phyloP scores from a whole-genome alignment of 2,797 vertebrate species.

The Chaetodon trifasciatus region DNA sequence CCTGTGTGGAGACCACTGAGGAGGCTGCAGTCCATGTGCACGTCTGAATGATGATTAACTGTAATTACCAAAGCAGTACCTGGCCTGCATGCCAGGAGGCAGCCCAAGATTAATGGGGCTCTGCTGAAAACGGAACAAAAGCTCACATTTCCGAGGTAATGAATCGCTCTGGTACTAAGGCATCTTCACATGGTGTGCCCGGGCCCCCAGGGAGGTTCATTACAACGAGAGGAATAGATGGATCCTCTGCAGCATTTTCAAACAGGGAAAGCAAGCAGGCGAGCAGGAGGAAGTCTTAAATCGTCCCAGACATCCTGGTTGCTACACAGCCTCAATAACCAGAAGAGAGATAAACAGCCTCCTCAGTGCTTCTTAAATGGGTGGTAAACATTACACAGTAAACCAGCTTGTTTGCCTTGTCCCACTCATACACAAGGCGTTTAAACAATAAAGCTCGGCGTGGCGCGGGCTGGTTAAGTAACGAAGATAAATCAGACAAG shows the following conservation, averaged over 20 bases:
- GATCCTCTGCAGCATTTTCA: slow-evolving; percentile 67
- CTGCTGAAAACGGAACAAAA: slow-evolving; percentile 81
- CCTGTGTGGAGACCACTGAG: slow-evolving; percentile 43
- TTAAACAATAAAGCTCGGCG: slow-evolving; percentile 39
- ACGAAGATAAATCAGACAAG: slow-evolving; percentile 19
- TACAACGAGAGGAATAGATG: slow-evolving; percentile 66
- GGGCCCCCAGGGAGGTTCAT: slow-evolving; percentile 69
- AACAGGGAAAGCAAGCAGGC: slow-evolving; percentile 40
- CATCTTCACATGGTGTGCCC: slow-evolving; percentile 65
- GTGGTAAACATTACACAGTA: slow-evolving; percentile 56
- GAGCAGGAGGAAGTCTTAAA: slow-evolving; percentile 75
- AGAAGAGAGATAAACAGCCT: slow-evolving; percentile 69
- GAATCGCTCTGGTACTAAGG: slow-evolving; percentile 77
- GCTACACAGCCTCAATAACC: slow-evolving; percentile 47
- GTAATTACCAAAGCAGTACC: slow-evolving; percentile 81
- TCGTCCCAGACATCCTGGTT: slow-evolving; percentile 69
- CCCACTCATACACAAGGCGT: slow-evolving; percentile 33
- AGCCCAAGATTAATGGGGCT: slow-evolving; percentile 78
- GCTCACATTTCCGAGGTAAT: slow-evolving; percentile 81
- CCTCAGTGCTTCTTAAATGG: slow-evolving; percentile 56
- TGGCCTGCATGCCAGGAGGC: slow-evolving; percentile 78
- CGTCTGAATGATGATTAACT: slow-evolving; percentile 82
- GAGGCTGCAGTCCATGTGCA: slow-evolving; percentile 59
- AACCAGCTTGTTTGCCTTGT: slow-evolving; percentile 46
- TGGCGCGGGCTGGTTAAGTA: slow-evolving; percentile 12